Conservation (phyloP, 2,888 invertebrate species). For the Eugnorisma glareosa region DNA sequence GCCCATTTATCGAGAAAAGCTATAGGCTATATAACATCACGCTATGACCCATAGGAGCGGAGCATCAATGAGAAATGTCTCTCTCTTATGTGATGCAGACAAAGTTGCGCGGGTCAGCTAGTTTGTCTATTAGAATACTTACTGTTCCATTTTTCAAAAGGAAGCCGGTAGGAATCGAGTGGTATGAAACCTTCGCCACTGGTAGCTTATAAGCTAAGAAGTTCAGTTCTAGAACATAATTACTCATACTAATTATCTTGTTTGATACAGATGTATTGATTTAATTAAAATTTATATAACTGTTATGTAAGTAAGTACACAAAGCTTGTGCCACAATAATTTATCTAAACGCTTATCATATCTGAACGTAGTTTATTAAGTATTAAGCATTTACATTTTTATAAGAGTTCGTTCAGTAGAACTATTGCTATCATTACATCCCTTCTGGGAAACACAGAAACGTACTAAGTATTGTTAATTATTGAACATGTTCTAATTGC, state of each 20-base stretch:
- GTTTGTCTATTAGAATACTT: too few species aligned
- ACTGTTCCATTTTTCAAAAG: too few species aligned
- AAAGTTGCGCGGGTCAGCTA: too few species aligned
- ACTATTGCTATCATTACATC: constrained; percentile 6
- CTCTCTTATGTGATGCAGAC: too few species aligned
- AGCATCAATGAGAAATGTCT: too few species aligned
- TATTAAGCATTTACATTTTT: constrained; percentile 51
- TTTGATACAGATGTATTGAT: constrained; percentile 22
- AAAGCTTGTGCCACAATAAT: constrained; percentile 23
- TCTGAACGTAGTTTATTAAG: constrained; percentile 8
- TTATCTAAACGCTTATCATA: constrained; percentile 50
- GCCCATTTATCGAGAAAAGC: too few species aligned
- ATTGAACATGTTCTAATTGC: constrained; percentile 16
- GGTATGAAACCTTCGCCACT: too few species aligned
- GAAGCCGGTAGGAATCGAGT: too few species aligned
- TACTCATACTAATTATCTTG: neutral
- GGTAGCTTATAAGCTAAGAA: neutral
- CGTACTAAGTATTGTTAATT: constrained; percentile 15
- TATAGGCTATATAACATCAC: too few species aligned
- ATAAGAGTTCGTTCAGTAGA: constrained; percentile 11
- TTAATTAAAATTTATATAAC: constrained; percentile 8
- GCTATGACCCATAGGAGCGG: too few species aligned
- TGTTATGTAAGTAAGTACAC: neutral
- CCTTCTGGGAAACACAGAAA: constrained; percentile 12
- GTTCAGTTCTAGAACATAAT: neutral